Conservation (phyloP, 2,888 invertebrate genomes). For the Gastracanthus pulcherrimus region DNA sequence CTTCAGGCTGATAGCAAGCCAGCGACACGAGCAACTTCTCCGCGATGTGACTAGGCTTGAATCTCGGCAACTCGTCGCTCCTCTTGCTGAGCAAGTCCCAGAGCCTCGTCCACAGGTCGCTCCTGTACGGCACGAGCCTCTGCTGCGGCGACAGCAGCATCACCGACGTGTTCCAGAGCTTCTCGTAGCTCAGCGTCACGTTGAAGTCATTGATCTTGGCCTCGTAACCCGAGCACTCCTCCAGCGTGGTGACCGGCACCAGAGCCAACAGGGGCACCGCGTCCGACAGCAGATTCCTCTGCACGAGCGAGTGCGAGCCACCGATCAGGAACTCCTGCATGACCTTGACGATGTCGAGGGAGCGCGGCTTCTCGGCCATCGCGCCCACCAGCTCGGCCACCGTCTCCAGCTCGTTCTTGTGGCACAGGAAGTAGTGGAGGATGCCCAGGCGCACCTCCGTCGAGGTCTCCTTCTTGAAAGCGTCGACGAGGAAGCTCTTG, state of each 20-base stretch:
- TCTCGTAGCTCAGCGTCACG: slow-evolving; percentile 86
- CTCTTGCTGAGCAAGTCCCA: slow-evolving; percentile 86
- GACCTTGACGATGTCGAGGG: slow-evolving; percentile 82
- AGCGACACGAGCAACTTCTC: slow-evolving; percentile 89
- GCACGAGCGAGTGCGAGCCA: slow-evolving; percentile 85
- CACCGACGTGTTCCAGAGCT: slow-evolving; percentile 89
- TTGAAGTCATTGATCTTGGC: slow-evolving; percentile 81
- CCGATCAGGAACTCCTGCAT: slow-evolving; percentile 91
- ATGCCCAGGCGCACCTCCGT: slow-evolving; percentile 88
- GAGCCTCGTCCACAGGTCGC: slow-evolving; percentile 90
- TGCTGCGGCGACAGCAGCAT: slow-evolving; percentile 91
- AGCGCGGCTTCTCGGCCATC: slow-evolving; percentile 81
- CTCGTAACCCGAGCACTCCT: slow-evolving; percentile 81
- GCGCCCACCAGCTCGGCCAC: slow-evolving; percentile 85
- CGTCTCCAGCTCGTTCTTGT: slow-evolving; percentile 86
- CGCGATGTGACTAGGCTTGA: slow-evolving; percentile 84
- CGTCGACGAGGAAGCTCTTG: slow-evolving; percentile 83
- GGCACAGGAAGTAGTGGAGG: slow-evolving; percentile 89
- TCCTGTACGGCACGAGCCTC: slow-evolving; percentile 88
- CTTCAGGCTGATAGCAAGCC: slow-evolving; percentile 93
- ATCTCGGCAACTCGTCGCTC: slow-evolving; percentile 82
- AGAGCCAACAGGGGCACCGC: slow-evolving; percentile 84
- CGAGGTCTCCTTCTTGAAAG: slow-evolving; percentile 84
- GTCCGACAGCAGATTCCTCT: slow-evolving; percentile 86
- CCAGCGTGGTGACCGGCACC: slow-evolving; percentile 85